Evolutionary conservation across 2,797 vertebrate genomes (phyloP).

Genomic region (Iguana delicatissima): DNA sequence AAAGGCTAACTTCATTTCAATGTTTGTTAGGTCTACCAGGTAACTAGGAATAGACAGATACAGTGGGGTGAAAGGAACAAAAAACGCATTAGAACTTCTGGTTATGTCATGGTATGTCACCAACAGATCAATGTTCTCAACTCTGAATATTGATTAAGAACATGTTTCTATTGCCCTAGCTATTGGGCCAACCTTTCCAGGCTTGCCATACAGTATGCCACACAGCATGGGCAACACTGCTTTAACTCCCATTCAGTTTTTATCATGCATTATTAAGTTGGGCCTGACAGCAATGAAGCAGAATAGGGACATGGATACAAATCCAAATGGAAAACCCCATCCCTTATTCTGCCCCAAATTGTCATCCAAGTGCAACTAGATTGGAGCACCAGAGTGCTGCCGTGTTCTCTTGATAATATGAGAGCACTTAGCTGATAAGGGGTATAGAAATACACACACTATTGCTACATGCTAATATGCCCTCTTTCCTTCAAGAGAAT

Average conservation of each 20-base stretch:
- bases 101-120: no score
- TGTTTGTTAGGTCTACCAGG: no score
- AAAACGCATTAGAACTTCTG: no score
- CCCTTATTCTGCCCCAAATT: background rate
- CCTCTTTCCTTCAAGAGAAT: background rate
- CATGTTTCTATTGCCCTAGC: background rate
- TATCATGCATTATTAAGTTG: background rate
- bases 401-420: background rate
- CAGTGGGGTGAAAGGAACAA: no score
- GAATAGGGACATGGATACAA: background rate
- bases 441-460: no score
- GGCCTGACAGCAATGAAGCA: no score
- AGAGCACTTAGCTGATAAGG: no score
- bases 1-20: no score
- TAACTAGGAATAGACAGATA: no score
- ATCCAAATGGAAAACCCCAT: background rate
- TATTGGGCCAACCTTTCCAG: background rate
- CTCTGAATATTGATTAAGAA: no score
- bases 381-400: no score
- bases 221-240: background rate
- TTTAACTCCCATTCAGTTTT: background rate
- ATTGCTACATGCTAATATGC: background rate
- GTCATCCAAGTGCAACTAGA: background rate
- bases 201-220: background rate
- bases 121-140: no score